Evolutionary conservation across 1,140 invertebrate species (phyloP), one percentile per base, ranked within the genome.

Genomic region (Rhyacophila brunnea): DNA sequence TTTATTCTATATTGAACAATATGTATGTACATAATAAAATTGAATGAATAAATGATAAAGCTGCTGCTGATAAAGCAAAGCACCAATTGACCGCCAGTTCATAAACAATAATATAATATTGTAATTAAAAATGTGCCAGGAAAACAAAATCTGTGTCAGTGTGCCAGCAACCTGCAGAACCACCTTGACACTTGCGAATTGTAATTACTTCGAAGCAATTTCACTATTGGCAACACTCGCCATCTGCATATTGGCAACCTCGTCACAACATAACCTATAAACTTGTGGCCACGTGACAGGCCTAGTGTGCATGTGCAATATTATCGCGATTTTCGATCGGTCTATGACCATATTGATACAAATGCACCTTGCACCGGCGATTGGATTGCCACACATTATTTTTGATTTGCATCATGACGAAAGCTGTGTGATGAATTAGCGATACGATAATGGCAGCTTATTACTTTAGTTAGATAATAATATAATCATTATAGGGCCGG

Each of bases 281-380:
- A 40, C 23, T 9, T 28, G 23, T 28, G 9, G 9, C 23, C 23
- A 28, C 23, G 23, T 28, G 23, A 28, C 23, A 28, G 23, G 23
- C 23, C 23, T 28, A 28, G 23, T 28, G 23, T 28, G 35, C 50
- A 46, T 28, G 23, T 28, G 35, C 50, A 46, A 55, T 36, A 36
- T 10, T 46, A 55, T 10, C 10, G 14, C 7, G 44, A 38, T 17
- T 36, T n/a, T 13, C 11, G 15, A 47, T 57, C 47, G 54, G 40
- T 28, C 23, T 13, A 42, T 57, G 54, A 49, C 54, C 54, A 57
- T 57, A 57, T 57, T 32, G 47, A 23, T n/a, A 47, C 54, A 57
- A 38, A 47, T 47, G 53, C 14, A 48, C 54, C 42, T 55, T 36
- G 54, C 17, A 28, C 13, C 20, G 42, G n/a, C 17, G 9, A 4